These are phyloP conservation scores for Ectemnius cavifrons DNA, from an alignment of 2,888 invertebrate genomes.

Conservation along the genomic window DNA sequence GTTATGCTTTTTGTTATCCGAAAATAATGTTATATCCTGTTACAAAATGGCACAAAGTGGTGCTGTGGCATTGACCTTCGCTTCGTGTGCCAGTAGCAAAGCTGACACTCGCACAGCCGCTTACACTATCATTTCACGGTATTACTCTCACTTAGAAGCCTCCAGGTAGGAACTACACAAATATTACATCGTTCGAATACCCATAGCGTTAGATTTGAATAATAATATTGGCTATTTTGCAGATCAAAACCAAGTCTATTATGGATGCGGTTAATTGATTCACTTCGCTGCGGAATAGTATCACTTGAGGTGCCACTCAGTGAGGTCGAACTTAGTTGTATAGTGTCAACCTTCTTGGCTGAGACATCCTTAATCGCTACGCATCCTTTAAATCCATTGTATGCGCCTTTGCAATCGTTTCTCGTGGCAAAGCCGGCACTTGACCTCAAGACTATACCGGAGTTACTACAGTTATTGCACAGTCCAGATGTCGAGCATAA, in stretches of 20 bases:
- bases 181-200: neutral
- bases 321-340: slow-evolving; percentile 79
- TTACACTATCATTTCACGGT: slow-evolving; percentile 86
- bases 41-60: slow-evolving; percentile 85
- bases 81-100: slow-evolving; percentile 85
- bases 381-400: slow-evolving; percentile 87
- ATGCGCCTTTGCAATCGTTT: slow-evolving; percentile 88
- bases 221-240: slow-evolving; percentile 17
- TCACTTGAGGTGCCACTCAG: slow-evolving; percentile 53
- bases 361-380: slow-evolving; percentile 85
- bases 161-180: slow-evolving; percentile 80
- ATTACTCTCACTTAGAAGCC: slow-evolving; percentile 87
- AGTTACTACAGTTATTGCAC: slow-evolving; percentile 91
- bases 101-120: slow-evolving; percentile 85
- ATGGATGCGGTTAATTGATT: slow-evolving; percentile 84
- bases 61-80: slow-evolving; percentile 84
- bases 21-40: slow-evolving; percentile 86
- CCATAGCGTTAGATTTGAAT: too few species aligned
- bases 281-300: slow-evolving; percentile 83
- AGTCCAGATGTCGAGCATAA: slow-evolving; percentile 86
- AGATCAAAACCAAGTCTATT: slow-evolving; percentile 83
- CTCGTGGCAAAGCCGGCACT: slow-evolving; percentile 88
- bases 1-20: slow-evolving; percentile 86
- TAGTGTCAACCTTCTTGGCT: slow-evolving; percentile 86
- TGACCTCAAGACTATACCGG: slow-evolving; percentile 90